These are phyloP conservation scores for Cataglyphis altisquamis DNA, from an alignment of 2,888 invertebrate species.

Conservation along the genomic window DNA sequence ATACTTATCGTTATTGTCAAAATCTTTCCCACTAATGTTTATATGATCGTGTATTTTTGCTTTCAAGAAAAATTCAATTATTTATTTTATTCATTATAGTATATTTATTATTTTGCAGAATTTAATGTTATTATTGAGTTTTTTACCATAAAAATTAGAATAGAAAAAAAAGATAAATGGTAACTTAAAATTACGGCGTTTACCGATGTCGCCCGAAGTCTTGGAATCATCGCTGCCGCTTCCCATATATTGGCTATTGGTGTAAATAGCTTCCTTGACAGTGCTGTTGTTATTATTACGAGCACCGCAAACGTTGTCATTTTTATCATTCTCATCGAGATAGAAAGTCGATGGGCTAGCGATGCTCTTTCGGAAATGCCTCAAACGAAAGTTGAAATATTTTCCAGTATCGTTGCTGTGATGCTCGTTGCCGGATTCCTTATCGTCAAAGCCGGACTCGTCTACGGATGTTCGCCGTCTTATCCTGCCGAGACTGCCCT, in stretches of 20 bases:
- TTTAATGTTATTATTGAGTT: not conserved
- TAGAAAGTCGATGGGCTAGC: conserved; percentile 83
- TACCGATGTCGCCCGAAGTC: conserved; percentile 28
- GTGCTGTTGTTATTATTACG: conserved; percentile 49
- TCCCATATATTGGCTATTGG: conserved; percentile 68
- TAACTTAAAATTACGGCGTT: not conserved
- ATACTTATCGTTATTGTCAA: not conserved
- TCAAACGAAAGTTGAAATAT: conserved; percentile 81
- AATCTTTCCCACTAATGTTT: not conserved
- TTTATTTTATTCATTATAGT: not conserved
- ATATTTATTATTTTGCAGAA: not conserved
- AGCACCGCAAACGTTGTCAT: conserved; percentile 9
- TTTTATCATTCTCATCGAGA: conserved; percentile 73
- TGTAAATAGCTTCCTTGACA: conserved; percentile 77
- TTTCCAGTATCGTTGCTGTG: conserved; percentile 72
- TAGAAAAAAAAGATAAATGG: not conserved
- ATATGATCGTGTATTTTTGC: not conserved
- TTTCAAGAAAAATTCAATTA: not conserved
- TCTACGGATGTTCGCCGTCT: conserved; percentile 77
- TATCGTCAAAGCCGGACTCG: conserved; percentile 63
- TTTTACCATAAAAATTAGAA: not conserved
- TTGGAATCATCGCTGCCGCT: conserved; percentile 37
- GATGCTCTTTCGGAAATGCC: conserved; percentile 79
- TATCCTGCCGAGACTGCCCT: conserved; percentile 83
- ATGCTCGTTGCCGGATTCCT: conserved; percentile 66